Base-by-base conservation (phyloP, 2,113 vertebrate genomes). In the Ceuthmochares aereus region DNA sequence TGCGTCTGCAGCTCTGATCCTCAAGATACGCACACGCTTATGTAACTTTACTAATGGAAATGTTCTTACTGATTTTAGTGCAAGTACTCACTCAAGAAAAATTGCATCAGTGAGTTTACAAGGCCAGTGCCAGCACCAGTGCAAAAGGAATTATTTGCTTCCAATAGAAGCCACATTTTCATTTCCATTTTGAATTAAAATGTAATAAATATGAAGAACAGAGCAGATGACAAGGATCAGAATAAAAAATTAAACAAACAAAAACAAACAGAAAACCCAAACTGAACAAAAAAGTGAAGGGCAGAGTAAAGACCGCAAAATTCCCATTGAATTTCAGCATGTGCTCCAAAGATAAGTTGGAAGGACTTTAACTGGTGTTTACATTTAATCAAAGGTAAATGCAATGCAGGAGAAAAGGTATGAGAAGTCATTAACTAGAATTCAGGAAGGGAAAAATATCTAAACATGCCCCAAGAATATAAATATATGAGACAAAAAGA, bases 81-180 rank as follows among this genome's bases (percentile, higher is more conserved):
- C 79, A 81, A 95, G 86, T 68, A 34, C 89, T 92, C 72, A 18
- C 73, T 90, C 89, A 72, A 95, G 80, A 83, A 95, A 95, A 81
- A 84, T 64, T 74, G 23, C 91, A 84, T 78, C 76, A 64, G 37
- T 63, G 76, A 92, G 26, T 78, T 90, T 36, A 59, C 37, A 77
- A 76, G 72, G 68, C 54, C 68, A 63, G 7, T 9, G 68, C 73
- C 80, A 81, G 60, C 51, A 78, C 9, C 34, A 86, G 12, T 43
- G 34, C 67, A 58, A 49, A 81, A 84, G 34, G 63, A 84, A 94
- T 92, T 36, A 37, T 21, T 88, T 86, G 64, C 26, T 92, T 92
- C 43, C 51, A 74, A 6, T n/a, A 55, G 55, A 27, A 81, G 43
- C 64, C 1, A 9, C 4, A 0, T 72, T 77, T 93, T 83, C 52